Percentiles rank a stretch among this genome's conserved stretches.
Conservation (phyloP, 1,140 invertebrate species). For the Elymnias hypermnestra region DNA sequence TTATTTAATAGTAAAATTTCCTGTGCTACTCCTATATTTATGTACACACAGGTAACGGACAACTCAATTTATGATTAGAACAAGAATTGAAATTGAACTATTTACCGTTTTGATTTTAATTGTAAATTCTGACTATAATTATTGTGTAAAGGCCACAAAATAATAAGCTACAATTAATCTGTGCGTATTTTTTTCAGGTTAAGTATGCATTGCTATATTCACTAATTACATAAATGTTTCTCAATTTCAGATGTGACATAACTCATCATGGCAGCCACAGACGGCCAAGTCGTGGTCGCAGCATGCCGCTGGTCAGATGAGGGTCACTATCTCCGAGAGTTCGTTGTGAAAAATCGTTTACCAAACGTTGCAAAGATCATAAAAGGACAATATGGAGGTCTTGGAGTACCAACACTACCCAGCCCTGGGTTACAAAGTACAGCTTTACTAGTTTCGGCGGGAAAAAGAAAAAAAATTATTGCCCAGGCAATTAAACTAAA, state of each 20-base stretch:
- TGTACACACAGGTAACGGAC: too few species aligned
- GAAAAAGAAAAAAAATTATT: conserved; percentile 89
- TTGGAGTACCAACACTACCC: conserved; percentile 90
- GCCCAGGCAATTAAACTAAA: conserved; percentile 94
- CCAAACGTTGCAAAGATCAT: conserved; percentile 93
- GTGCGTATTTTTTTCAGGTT: too few species aligned
- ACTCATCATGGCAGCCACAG: conserved; percentile 85
- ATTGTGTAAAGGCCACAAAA: too few species aligned
- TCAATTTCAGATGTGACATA: conserved; percentile 64
- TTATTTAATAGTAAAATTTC: too few species aligned
- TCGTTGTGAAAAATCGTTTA: conserved; percentile 85
- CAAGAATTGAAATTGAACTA: too few species aligned
- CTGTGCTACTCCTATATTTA: too few species aligned
- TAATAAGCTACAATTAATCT: too few species aligned
- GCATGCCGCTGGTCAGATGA: conserved; percentile 91
- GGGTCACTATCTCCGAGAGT: conserved; percentile 86
- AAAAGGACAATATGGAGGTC: conserved; percentile 92
- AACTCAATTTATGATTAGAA: too few species aligned
- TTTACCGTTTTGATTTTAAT: too few species aligned
- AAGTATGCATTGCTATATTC: too few species aligned
- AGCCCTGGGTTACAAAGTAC: conserved; percentile 89
- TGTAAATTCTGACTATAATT: too few species aligned
- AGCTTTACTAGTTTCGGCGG: conserved; percentile 88
- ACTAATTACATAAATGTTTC: conserved; percentile 13
- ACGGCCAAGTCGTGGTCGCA: conserved; percentile 89